Evolutionary conservation across 1,140 invertebrate genomes (phyloP).

Genomic region (Notospermus geniculatus): DNA sequence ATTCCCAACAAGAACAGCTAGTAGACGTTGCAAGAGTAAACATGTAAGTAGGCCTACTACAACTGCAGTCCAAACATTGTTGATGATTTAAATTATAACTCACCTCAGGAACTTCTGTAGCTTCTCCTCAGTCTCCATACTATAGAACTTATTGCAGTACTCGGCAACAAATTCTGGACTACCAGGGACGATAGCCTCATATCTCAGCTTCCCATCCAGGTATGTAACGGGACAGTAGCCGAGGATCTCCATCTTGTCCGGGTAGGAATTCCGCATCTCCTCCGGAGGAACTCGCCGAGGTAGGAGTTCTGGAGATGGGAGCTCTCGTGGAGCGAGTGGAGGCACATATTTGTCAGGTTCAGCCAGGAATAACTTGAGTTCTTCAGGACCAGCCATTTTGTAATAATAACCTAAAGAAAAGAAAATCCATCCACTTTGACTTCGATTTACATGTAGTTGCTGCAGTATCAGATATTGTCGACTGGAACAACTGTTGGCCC

Average conservation of each 20-base stretch:
- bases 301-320: slow-evolving; percentile 42
- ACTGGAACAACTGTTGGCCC: too few species aligned
- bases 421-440: too few species aligned
- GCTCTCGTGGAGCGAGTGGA: slow-evolving; percentile 43
- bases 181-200: slow-evolving; percentile 53
- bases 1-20: too few species aligned
- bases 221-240: slow-evolving; percentile 57
- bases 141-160: slow-evolving; percentile 50
- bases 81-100: slow-evolving; percentile 11
- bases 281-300: slow-evolving; percentile 37
- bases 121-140: slow-evolving; percentile 50
- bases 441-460: too few species aligned
- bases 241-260: slow-evolving; percentile 40
- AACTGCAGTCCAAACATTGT: background rate
- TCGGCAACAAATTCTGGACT: slow-evolving; percentile 47
- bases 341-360: slow-evolving; percentile 54
- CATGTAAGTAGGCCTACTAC: too few species aligned
- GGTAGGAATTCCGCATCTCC: slow-evolving; percentile 36
- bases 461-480: too few species aligned
- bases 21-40: too few species aligned
- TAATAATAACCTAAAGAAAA: slow-evolving; percentile 49
- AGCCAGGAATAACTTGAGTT: slow-evolving; percentile 46
- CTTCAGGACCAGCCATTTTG: slow-evolving; percentile 46
- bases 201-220: slow-evolving; percentile 51
- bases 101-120: slow-evolving; percentile 55